Percentiles rank a stretch among this genome's conserved stretches.
phyloP scores from a whole-genome alignment of 2,888 invertebrate genomes.

The Resseliella maxima region DNA sequence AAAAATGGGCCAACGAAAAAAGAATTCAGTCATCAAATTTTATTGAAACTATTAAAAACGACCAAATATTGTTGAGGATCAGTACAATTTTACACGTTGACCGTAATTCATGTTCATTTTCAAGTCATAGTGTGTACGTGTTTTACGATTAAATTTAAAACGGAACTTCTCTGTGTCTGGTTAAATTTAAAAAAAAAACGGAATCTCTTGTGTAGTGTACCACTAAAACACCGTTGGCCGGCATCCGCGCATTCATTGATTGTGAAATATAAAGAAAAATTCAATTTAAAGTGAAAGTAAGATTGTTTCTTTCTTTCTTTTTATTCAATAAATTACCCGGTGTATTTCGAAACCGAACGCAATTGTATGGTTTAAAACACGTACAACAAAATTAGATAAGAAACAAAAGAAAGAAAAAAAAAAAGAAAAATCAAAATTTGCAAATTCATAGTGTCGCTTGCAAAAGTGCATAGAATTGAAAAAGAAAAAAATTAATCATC shows the following conservation, averaged over 20 bases:
- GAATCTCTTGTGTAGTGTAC: no score
- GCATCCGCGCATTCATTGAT: not conserved
- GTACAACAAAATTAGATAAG: not conserved
- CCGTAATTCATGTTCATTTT: not conserved
- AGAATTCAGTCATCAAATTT: constrained; percentile 27
- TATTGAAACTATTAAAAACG: constrained; percentile 24
- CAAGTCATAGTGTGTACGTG: no score
- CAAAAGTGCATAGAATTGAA: not conserved
- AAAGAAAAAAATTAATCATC: constrained; percentile 15
- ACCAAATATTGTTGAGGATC: not conserved
- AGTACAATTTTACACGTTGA: not conserved
- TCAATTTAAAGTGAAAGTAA: constrained; percentile 50
- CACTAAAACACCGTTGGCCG: not conserved
- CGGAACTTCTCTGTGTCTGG: not conserved
- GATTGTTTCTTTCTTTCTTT: not conserved
- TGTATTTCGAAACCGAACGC: not conserved
- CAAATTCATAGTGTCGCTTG: not conserved
- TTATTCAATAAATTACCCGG: constrained; percentile 30
- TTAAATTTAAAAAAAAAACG: not conserved
- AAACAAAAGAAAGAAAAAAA: not conserved
- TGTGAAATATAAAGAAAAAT: not conserved
- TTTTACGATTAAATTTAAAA: not conserved
- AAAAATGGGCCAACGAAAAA: not conserved
- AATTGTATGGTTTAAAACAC: not conserved
- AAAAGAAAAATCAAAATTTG: not conserved